phyloP scores from a whole-genome alignment of 2,888 invertebrate genomes.

The Mechanitis mazaeus region DNA sequence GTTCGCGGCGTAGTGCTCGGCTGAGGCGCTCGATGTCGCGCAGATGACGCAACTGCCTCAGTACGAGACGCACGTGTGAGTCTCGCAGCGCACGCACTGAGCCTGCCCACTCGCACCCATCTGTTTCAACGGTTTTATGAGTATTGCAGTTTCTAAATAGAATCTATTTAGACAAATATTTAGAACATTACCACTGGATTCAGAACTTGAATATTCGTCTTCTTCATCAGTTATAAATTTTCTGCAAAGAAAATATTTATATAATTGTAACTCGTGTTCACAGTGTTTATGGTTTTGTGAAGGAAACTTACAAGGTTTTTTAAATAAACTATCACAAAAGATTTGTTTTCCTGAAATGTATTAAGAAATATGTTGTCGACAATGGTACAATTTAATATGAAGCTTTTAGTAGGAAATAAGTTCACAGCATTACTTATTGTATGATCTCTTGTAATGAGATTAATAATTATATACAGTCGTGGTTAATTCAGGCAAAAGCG shows the following conservation, averaged over 20 bases:
- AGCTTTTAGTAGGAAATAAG: too few species aligned
- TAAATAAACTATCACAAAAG: too few species aligned
- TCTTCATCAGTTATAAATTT: background rate
- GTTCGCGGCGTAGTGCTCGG: slow-evolving; percentile 37
- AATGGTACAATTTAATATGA: too few species aligned
- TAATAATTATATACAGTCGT: too few species aligned
- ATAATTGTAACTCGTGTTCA: background rate
- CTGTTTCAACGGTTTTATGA: slow-evolving; percentile 1
- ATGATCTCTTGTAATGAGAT: too few species aligned
- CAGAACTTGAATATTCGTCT: background rate
- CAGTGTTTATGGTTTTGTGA: too few species aligned
- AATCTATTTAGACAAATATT: background rate
- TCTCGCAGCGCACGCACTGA: slow-evolving; percentile 46
- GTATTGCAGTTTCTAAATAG: background rate
- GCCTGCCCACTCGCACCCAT: slow-evolving; percentile 38
- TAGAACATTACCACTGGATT: background rate
- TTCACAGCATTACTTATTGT: too few species aligned
- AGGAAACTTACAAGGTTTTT: too few species aligned
- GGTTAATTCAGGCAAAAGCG: too few species aligned
- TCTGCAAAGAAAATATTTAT: background rate
- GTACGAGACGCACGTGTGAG: slow-evolving; percentile 50
- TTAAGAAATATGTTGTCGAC: too few species aligned
- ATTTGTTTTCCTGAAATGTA: too few species aligned
- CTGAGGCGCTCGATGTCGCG: slow-evolving; percentile 50
- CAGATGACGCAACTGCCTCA: slow-evolving; percentile 45